Percentiles rank a stretch among this genome's conserved stretches.
Conservation (phyloP, 2,888 invertebrate species). For the Acrobasis repandana region DNA sequence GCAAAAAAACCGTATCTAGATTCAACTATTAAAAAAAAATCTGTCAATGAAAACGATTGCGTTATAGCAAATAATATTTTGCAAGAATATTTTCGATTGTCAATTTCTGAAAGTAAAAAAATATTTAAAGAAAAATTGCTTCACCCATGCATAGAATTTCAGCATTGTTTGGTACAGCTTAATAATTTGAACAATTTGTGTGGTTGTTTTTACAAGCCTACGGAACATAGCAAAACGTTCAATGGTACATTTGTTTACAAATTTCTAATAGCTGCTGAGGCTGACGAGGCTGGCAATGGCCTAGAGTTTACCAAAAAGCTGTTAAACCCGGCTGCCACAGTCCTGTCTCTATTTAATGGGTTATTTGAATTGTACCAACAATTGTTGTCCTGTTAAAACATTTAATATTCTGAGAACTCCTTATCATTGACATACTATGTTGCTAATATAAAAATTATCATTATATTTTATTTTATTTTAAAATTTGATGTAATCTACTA, state of each 20-base stretch:
- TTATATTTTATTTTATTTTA: too few species aligned
- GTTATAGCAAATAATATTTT: constrained; percentile 29
- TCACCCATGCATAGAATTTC: constrained; percentile 42
- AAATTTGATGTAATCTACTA: too few species aligned
- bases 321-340: constrained; percentile 24
- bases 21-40: constrained; percentile 21
- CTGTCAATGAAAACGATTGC: constrained; percentile 31
- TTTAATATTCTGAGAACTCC: too few species aligned
- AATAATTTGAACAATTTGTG: constrained; percentile 50
- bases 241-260: constrained; percentile 49
- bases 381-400: constrained; percentile 15
- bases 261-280: constrained; percentile 30
- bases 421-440: too few species aligned
- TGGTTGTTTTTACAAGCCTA: constrained; percentile 38
- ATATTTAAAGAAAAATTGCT: constrained; percentile 35
- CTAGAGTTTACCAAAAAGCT: constrained; percentile 5
- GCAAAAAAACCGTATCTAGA: constrained; percentile 9
- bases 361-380: constrained; percentile 22
- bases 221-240: constrained; percentile 39
- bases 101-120: constrained; percentile 19
- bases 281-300: constrained; percentile 8
- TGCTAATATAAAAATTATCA: too few species aligned
- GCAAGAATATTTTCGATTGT: constrained; percentile 32
- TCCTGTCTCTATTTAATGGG: constrained; percentile 24
- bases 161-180: constrained; percentile 44